These are phyloP conservation scores for Galaxias olidus DNA, from an alignment of 2,797 vertebrate species.

Conservation along the genomic window DNA sequence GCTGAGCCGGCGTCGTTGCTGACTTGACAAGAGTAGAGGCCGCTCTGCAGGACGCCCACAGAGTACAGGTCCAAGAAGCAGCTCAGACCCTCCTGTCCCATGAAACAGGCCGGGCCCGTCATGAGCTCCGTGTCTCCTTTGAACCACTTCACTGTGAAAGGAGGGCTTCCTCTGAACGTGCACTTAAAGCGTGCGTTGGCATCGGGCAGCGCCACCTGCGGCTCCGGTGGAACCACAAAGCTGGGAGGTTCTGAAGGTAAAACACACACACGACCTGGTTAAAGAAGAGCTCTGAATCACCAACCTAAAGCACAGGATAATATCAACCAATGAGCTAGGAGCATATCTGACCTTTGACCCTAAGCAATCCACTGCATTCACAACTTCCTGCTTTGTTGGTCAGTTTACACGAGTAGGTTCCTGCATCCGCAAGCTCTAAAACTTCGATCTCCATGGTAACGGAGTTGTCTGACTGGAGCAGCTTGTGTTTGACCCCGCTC, in stretches of 20 bases:
- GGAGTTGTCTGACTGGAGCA: slow-evolving; percentile 88
- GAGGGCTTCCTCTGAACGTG: slow-evolving; percentile 90
- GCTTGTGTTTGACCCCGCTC: slow-evolving; percentile 88
- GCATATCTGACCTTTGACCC: slow-evolving; percentile 76
- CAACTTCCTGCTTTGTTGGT: slow-evolving; percentile 88
- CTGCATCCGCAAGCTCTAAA: slow-evolving; percentile 86
- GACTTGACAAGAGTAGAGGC: slow-evolving; percentile 93
- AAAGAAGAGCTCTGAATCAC: slow-evolving; percentile 53
- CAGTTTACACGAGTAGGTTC: slow-evolving; percentile 89
- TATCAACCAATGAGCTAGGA: slow-evolving; percentile 27
- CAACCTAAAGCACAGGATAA: slow-evolving; percentile 10
- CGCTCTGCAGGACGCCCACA: slow-evolving; percentile 84
- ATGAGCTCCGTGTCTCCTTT: slow-evolving; percentile 91
- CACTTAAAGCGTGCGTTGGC: slow-evolving; percentile 90
- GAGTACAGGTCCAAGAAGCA: slow-evolving; percentile 94
- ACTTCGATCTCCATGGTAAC: slow-evolving; percentile 86
- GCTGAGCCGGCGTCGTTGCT: slow-evolving; percentile 94
- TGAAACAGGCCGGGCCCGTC: slow-evolving; percentile 89
- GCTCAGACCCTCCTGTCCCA: slow-evolving; percentile 86
- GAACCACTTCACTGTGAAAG: slow-evolving; percentile 96
- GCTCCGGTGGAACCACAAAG: slow-evolving; percentile 87
- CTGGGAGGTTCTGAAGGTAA: slow-evolving; percentile 88
- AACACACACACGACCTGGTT: slow-evolving; percentile 50
- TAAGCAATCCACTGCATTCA: slow-evolving; percentile 82
- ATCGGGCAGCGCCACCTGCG: slow-evolving; percentile 86